Evolutionary conservation across 2,113 vertebrate species (phyloP).

Genomic region (Pygoscelis adeliae): DNA sequence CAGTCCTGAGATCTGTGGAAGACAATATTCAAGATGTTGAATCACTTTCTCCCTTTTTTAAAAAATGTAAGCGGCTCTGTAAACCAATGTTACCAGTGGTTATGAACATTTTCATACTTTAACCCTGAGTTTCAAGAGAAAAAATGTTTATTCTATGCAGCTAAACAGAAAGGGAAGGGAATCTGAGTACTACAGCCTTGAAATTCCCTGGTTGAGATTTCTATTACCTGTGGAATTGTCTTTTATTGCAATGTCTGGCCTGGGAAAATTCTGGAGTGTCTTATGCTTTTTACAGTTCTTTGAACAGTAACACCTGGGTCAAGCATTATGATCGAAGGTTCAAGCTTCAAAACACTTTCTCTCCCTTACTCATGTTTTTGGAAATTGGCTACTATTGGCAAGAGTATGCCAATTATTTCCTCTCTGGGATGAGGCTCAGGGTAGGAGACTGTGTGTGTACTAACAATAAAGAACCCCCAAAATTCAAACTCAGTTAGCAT

Average conservation of each 20-base stretch:
- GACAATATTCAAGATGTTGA: background rate
- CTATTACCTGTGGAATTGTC: background rate
- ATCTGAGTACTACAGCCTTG: background rate
- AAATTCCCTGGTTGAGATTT: background rate
- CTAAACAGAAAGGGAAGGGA: background rate
- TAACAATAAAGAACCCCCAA: background rate
- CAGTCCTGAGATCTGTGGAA: background rate
- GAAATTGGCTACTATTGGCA: background rate
- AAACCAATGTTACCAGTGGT: background rate
- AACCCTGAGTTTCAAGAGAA: background rate
- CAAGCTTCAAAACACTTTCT: background rate
- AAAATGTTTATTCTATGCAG: background rate
- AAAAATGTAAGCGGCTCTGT: background rate
- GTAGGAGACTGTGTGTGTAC: background rate
- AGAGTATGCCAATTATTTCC: slow-evolving; percentile 36
- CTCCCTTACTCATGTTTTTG: background rate
- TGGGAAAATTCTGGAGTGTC: background rate
- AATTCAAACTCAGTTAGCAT: background rate
- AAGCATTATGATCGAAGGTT: background rate
- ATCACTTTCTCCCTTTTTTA: background rate
- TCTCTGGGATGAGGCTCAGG: background rate
- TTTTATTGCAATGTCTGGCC: background rate
- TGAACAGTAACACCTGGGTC: background rate
- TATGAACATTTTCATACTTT: background rate
- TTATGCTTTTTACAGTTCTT: background rate